These are phyloP conservation scores for Caenorhabditis brenneri DNA, from an alignment of 1,140 invertebrate species.

Conservation along the genomic window DNA sequence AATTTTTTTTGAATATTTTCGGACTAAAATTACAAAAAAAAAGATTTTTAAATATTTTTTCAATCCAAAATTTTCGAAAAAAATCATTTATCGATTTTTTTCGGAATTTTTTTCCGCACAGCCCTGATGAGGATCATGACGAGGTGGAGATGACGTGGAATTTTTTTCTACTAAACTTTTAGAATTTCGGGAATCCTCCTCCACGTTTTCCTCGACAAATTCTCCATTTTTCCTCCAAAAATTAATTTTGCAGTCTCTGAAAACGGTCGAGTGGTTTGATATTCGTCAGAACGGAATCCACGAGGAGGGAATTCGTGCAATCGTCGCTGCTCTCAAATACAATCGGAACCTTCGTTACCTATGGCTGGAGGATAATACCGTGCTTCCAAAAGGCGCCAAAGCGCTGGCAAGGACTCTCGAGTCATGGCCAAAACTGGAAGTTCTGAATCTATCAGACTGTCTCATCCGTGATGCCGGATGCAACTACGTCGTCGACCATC, in stretches of 20 bases:
- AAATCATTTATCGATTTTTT: too few relatives aligned
- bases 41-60: too few relatives aligned
- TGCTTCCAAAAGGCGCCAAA: conserved; percentile 79
- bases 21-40: too few relatives aligned
- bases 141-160: too few relatives aligned
- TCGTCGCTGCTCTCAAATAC: conserved; percentile 80
- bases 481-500: conserved; percentile 19
- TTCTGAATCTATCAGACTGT: conserved; percentile 51
- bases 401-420: conserved; percentile 20
- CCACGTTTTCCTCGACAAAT: too few relatives aligned
- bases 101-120: too few relatives aligned
- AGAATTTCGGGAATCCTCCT: too few relatives aligned
- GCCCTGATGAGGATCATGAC: too few relatives aligned
- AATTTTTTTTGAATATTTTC: too few relatives aligned
- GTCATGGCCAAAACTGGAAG: conserved; percentile 41
- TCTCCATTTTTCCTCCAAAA: too few relatives aligned
- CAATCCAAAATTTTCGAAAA: too few relatives aligned
- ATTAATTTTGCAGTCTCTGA: conserved; percentile 72
- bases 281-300: conserved; percentile 99
- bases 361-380: conserved; percentile 92
- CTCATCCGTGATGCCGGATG: conserved; percentile 44
- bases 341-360: conserved; percentile 81
- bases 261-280: conserved; percentile 83
- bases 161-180: too few relatives aligned
- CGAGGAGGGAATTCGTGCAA: conserved; percentile 80